Evolutionary conservation across 2,113 vertebrate genomes (phyloP), one percentile per base, ranked within the genome.

Genomic region (Ammospiza caudacuta): DNA sequence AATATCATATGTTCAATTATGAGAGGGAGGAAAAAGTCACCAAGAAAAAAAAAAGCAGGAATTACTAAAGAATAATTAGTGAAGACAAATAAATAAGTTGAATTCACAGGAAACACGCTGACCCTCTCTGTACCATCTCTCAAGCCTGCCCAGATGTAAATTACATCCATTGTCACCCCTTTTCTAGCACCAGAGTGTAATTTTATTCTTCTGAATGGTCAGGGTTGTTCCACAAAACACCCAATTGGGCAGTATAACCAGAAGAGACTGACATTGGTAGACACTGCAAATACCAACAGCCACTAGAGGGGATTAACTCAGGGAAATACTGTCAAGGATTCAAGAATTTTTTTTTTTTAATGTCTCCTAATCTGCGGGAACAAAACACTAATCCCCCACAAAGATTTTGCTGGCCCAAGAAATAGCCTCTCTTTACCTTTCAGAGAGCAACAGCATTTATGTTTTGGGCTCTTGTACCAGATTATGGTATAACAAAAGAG

Each of bases 401-500:
- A 88, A 90, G 24, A 57, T 68, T 88, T 93, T 13, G 1, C 44
- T 78, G 52, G 39, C 41, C 68, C 24, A 31, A 41, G 39, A 75
- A 90, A 89, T 76, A 94, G 13, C 12, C 12, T 61, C 12, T 68
- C 11, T 94, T 80, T 95, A 63, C 62, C 61, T 87, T 84, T 54
- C 59, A 89, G 69, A 84, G 39, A 92, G 29, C 35, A 90, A 20
- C 12, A 41, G n/a, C 14, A 46, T 93, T 91, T 87, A 41, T 63
- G 37, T 59, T 95, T 91, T 61, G n/a, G 63, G 17, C 9, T 54
- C 15, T 70, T 87, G 15, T 67, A 51, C 59, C 61, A 83, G 74
- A 80, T 76, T 63, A 76, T 55, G 75, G 35, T 83, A 89, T 68
- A 92, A 67, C 68, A 93, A 95, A 96, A 94, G 96, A 90, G 39